phyloP scores from a whole-genome alignment of 1,140 invertebrate genomes.

The Tribolium madens region DNA sequence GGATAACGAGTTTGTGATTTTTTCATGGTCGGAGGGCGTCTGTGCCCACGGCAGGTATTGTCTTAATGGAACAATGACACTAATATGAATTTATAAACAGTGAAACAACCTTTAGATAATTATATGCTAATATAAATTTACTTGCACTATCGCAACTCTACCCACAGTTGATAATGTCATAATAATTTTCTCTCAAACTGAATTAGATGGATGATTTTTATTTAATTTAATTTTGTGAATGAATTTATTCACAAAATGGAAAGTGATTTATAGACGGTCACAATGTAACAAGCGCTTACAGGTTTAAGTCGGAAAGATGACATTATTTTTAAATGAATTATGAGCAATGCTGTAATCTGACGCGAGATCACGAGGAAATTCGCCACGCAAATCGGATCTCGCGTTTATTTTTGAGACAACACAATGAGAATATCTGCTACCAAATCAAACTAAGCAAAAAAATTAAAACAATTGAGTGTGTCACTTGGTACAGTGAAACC shows the following conservation, averaged over 20 bases:
- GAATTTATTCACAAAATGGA: neutral
- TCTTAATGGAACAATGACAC: constrained; percentile 53
- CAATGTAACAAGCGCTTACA: neutral
- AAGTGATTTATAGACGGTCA: neutral
- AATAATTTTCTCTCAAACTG: constrained; percentile 41
- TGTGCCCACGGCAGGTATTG: constrained; percentile 48
- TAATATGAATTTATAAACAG: constrained; percentile 53
- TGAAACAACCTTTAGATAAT: constrained; percentile 53
- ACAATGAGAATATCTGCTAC: neutral
- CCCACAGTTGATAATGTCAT: constrained; percentile 33
- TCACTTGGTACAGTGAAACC: too few relatives aligned
- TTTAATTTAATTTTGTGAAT: neutral
- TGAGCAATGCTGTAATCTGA: neutral
- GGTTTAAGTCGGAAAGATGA: neutral
- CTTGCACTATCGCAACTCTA: constrained; percentile 39
- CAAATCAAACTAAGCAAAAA: too few relatives aligned
- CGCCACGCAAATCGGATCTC: neutral
- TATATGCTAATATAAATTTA: constrained; percentile 50
- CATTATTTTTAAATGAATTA: neutral
- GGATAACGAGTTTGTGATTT: constrained; percentile 45
- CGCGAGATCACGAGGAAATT: neutral
- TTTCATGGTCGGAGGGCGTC: constrained; percentile 42
- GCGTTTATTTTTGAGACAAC: neutral
- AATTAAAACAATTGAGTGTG: too few relatives aligned
- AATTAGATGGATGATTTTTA: constrained; percentile 1